Evolutionary conservation across 2,113 vertebrate species (phyloP), one percentile per base, ranked within the genome.

Genomic region (Ptychochromis oligacanthus): DNA sequence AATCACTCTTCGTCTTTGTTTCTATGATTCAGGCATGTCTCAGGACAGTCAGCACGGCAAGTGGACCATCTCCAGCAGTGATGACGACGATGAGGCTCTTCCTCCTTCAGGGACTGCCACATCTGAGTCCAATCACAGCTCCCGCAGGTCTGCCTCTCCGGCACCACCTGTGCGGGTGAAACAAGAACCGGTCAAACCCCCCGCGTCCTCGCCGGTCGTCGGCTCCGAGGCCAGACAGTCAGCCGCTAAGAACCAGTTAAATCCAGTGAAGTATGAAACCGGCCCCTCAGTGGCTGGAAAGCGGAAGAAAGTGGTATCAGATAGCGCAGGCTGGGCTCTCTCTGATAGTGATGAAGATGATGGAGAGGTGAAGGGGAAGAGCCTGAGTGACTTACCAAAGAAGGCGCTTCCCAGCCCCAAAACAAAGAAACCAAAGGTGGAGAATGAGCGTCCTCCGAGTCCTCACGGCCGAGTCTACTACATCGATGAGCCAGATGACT

Each of bases 11-110:
- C 8, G 46, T 24, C 24, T 84, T 34, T 81, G 46, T 81, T 7
- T 87, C 43, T 60, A 2, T 54, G 0, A 15, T 4, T 31, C 75
- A 93, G 93, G 93, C 46, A 96, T 96, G 97, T 96, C 97, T 89
- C 96, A 97, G 85, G 96, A 96, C 81, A 96, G 96, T 4, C 94
- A 91, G 8, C 96, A 99, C 0, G 98, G 98, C 28, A 98, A 87
- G 91, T 99, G 98, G 98, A 96, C 96, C 0, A 82, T 99, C 75
- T 99, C 98, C 28, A 98, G 97, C 86, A 99, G 98, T 5, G 98
- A 99, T 56, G 98, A 99, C 4, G 96, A 98, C 1, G 95, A 94
- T 7, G 92, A 91, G 5, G 46, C 1, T 24, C 87, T 92, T 28
- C 93, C 93, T 92, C 82, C 94, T 75, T 74, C 94, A 31, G 87